These are phyloP conservation scores for Nipponacmea schrenckii DNA, from an alignment of 2,888 invertebrate genomes.

Conservation along the genomic window DNA sequence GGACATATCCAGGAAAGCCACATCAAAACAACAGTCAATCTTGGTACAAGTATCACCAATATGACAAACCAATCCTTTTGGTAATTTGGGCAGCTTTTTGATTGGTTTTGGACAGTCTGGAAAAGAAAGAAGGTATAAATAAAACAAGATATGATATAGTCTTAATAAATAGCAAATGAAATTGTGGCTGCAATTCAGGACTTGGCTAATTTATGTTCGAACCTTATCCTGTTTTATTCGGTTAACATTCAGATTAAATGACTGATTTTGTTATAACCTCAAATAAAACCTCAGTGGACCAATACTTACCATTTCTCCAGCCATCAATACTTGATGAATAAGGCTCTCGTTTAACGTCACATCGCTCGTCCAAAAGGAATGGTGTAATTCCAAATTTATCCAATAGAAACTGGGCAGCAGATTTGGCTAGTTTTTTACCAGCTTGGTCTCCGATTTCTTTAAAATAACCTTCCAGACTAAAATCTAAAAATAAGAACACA, in stretches of 20 bases:
- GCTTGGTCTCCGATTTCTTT: background rate
- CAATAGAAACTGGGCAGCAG: background rate
- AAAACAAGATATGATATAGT: no score
- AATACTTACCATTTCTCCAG: conserved; percentile 16
- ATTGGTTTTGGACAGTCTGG: conserved; percentile 22
- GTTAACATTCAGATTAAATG: background rate
- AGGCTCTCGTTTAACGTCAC: conserved; percentile 6
- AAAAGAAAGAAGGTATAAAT: background rate
- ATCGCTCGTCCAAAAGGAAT: conserved; percentile 7
- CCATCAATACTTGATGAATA: conserved; percentile 11
- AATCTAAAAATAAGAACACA: no score
- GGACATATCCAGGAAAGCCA: conserved; percentile 23
- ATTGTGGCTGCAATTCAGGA: no score
- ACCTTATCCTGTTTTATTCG: background rate
- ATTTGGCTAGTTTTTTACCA: background rate
- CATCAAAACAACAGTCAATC: conserved; percentile 37
- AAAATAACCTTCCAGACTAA: background rate
- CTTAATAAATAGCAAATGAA: background rate
- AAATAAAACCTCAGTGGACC: no score
- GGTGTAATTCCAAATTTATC: conserved; percentile 2
- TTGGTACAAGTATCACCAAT: conserved; percentile 32
- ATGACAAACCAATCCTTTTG: conserved; percentile 29
- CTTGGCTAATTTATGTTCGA: no score
- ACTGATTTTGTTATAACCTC: no score
- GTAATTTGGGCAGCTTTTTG: conserved; percentile 27